Conservation (phyloP, 2,113 vertebrate species). For the Mesocricetus auratus region DNA sequence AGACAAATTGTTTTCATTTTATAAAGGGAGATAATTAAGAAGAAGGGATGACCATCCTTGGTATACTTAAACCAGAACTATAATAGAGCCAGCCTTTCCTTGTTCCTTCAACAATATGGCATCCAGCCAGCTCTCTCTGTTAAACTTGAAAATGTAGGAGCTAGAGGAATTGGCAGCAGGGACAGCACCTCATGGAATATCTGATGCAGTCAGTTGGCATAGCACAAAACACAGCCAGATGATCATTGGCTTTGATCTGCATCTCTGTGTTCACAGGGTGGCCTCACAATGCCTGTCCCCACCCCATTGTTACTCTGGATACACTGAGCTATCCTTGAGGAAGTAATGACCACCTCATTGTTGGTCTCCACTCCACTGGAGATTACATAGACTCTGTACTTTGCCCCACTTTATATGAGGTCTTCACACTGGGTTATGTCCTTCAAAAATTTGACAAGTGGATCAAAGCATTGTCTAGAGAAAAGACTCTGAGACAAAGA, state of each 20-base stretch:
- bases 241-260: background rate
- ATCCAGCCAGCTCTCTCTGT: background rate
- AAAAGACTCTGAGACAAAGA: background rate
- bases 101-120: background rate
- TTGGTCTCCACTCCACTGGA: background rate
- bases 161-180: fast-evolving
- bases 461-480: background rate
- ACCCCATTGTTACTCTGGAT: fast-evolving
- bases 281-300: no score
- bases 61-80: no score
- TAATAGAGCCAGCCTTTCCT: background rate
- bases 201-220: fast-evolving
- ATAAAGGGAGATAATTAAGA: background rate
- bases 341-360: background rate
- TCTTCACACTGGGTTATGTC: background rate
- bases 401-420: background rate
- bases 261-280: background rate
- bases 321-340: no score
- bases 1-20: background rate
- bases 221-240: background rate
- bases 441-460: background rate
- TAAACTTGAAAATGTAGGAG: background rate
- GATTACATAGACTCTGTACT: background rate
- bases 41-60: no score
- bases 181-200: no score